Conservation (phyloP, 2,113 vertebrate species). For the Gymnobelideus leadbeateri region DNA sequence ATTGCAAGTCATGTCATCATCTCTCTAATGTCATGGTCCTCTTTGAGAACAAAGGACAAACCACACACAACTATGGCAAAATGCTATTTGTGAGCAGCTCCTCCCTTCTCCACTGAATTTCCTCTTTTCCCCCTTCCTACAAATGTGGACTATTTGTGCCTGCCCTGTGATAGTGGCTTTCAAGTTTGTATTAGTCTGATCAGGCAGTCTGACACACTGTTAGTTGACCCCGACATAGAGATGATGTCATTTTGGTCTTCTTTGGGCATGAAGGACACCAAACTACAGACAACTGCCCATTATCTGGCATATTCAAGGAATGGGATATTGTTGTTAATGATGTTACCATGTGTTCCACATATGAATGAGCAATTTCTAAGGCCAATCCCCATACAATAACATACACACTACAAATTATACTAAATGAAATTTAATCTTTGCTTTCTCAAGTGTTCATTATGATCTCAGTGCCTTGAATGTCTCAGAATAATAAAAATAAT, state of each 20-base stretch:
- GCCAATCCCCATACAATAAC: background rate
- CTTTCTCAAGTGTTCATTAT: background rate
- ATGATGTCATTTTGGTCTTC: background rate
- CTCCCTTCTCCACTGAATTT: background rate
- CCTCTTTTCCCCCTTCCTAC: background rate
- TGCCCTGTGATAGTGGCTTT: too few relatives aligned
- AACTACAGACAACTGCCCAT: background rate
- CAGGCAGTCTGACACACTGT: background rate
- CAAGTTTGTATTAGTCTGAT: background rate
- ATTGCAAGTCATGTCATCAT: too few relatives aligned
- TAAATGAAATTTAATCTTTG: constrained; percentile 42
- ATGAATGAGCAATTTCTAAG: background rate
- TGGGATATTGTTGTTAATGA: background rate
- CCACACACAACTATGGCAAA: background rate
- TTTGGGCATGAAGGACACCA: background rate
- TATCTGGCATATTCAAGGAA: background rate
- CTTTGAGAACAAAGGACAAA: background rate
- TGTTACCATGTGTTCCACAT: constrained; percentile 20
- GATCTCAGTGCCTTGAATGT: background rate
- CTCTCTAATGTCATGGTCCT: too few relatives aligned
- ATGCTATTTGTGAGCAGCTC: background rate
- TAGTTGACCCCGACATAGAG: too few relatives aligned
- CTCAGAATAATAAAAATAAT: background rate
- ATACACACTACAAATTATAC: background rate
- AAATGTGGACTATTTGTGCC: background rate